Conservation (phyloP, 1,140 invertebrate species). For the Hypothenemus hampei region DNA sequence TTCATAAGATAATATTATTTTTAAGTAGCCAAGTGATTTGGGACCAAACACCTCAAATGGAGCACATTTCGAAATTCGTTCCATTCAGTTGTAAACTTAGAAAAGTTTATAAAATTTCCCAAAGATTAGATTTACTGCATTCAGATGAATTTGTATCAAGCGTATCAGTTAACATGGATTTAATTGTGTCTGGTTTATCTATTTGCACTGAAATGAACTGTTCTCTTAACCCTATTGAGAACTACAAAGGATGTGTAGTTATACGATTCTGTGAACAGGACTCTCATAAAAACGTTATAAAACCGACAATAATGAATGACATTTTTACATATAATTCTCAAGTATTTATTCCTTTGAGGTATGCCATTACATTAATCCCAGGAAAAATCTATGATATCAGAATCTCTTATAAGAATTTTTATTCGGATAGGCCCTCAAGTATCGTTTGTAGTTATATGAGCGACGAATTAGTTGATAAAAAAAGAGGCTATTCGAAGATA, state of each 20-base stretch:
- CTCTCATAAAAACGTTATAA: conserved; percentile 17
- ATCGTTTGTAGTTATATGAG: conserved; percentile 37
- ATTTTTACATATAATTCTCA: conserved; percentile 29
- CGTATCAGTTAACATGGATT: conserved; percentile 20
- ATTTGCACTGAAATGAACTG: conserved; percentile 30
- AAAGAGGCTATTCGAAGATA: conserved; percentile 22
- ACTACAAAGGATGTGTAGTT: conserved; percentile 22
- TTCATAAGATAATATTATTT: conserved; percentile 15
- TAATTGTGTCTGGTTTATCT: conserved; percentile 30
- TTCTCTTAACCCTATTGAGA: background rate
- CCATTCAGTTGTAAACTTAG: conserved; percentile 26
- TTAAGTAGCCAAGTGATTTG: conserved; percentile 15
- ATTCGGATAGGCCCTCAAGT: conserved; percentile 16
- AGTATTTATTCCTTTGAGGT: conserved; percentile 31
- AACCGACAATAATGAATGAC: conserved; percentile 24
- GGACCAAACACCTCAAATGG: background rate
- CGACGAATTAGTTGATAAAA: conserved; percentile 27
- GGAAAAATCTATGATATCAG: conserved; percentile 35
- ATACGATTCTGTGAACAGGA: conserved; percentile 28
- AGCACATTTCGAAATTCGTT: conserved; percentile 11
- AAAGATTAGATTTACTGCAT: conserved; percentile 26
- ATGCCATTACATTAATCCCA: conserved; percentile 26
- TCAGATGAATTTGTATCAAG: conserved; percentile 25
- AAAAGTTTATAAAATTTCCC: conserved; percentile 32
- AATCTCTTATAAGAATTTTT: conserved; percentile 33